These are phyloP conservation scores for Calcarius lapponicus DNA, from an alignment of 2,797 vertebrate genomes.

Conservation along the genomic window DNA sequence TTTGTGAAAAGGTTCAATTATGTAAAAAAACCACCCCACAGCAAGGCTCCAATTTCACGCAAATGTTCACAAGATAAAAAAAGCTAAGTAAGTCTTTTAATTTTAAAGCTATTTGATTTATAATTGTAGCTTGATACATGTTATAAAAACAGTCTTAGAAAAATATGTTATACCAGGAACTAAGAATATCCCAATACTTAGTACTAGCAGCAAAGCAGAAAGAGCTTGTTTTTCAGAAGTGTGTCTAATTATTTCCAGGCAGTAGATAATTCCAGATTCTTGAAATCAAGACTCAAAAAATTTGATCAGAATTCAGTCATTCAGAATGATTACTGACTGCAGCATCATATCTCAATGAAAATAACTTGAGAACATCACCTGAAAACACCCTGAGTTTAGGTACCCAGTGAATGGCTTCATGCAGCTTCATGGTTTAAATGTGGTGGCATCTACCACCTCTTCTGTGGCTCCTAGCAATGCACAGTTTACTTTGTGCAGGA, in stretches of 20 bases:
- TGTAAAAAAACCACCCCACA: neutral
- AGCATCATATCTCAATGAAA: neutral
- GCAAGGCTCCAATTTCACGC: conserved; percentile 23
- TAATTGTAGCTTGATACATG: neutral
- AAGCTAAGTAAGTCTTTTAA: conserved; percentile 13
- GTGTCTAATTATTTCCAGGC: neutral
- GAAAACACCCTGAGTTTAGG: neutral
- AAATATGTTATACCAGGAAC: neutral
- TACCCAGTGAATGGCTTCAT: neutral
- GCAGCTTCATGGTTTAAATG: neutral
- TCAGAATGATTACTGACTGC: neutral
- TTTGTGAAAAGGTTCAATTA: conserved; percentile 36
- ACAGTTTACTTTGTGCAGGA: neutral
- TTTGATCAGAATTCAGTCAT: neutral
- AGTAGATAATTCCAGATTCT: neutral
- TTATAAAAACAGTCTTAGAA: neutral
- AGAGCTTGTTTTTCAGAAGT: neutral
- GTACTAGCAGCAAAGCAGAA: neutral
- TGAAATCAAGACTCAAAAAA: neutral
- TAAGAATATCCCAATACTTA: neutral
- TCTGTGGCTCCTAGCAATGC: neutral
- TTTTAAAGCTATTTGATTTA: conserved; percentile 29
- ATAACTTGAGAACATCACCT: neutral
- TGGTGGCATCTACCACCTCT: neutral
- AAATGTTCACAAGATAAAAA: conserved; percentile 23